Base-by-base conservation (phyloP, 2,797 vertebrate genomes). In the Hyperoplus immaculatus region DNA sequence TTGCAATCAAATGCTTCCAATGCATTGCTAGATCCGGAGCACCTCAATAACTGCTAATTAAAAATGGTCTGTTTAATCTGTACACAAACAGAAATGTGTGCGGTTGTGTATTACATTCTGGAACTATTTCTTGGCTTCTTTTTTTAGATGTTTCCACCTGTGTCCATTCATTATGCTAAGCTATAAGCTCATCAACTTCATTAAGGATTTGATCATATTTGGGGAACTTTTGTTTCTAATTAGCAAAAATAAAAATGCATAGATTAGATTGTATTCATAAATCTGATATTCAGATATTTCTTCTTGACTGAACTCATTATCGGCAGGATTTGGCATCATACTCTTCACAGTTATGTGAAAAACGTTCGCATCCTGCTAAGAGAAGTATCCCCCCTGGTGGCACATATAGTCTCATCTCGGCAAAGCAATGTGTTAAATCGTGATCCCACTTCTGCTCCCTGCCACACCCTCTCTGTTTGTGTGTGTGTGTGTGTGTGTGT, bases 391-490 rank as follows among this genome's bases (percentile, higher is more conserved):
- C 45, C 21, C 57, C 41, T 21, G 14, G 6, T 45, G 58, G 80
- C 62, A 11, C 61, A 71, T 50, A 46, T 43, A 77, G 54, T 75
- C 15, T 71, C 65, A 69, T 60, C 56, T 58, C 9, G 36, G 70
- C n/a, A 41, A 50, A 41, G 6, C 47, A 18, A 47, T 8, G 57
- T 75, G 53, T 63, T 29, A 29, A 29, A 29, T 29, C 3, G 38
- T 66, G 49, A 74, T 78, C 62, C 16, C 58, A 38, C 72, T 51
- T 74, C 43, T 59, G 41, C 14, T 5, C 12, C 54, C 2, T 62
- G 69, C 82, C 82, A 71, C 77, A 57, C 77, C 82, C 79, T 77
- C 50, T 60, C 75, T 62, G 16, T 51, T 51, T 58, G 73, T 47
- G 77, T 75, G 50, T 63, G 72, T 59, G 14, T 55, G 45, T 61